Evolutionary conservation across 2,797 vertebrate species (phyloP).

Genomic region (Rhabdomys pumilio): DNA sequence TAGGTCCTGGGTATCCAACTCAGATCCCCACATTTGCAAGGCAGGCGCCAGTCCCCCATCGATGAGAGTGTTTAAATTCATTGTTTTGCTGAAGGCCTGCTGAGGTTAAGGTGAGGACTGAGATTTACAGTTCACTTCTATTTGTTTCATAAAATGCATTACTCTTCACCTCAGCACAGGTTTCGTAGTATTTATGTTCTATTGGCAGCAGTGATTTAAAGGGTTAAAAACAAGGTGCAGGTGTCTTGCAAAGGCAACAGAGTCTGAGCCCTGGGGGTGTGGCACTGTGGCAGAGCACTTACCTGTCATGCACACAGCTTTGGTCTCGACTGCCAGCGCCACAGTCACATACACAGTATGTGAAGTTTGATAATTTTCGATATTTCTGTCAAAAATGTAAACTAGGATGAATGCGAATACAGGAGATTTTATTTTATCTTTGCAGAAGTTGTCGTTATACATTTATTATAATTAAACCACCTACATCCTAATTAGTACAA

Average conservation of each 20-base stretch:
- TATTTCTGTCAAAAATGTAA: conserved; percentile 51
- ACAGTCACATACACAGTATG: neutral
- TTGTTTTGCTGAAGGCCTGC: neutral
- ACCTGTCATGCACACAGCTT: neutral
- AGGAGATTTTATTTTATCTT: conserved; percentile 15
- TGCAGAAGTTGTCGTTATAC: conserved; percentile 17
- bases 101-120: neutral
- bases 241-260: neutral
- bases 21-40: neutral
- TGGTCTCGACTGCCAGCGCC: neutral
- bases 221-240: conserved; percentile 46
- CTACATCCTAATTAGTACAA: neutral
- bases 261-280: neutral
- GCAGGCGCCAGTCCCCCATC: accelerated
- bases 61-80: neutral
- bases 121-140: conserved; percentile 30
- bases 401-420: neutral
- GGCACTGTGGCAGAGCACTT: neutral
- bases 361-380: neutral
- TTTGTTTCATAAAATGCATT: conserved; percentile 37
- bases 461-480: conserved; percentile 21
- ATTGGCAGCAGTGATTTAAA: neutral
- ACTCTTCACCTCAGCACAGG: conserved; percentile 45
- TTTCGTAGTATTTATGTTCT: conserved; percentile 10
- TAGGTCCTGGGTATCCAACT: neutral